Conservation (phyloP, 2,888 invertebrate genomes). For the Parnassius smintheus region DNA sequence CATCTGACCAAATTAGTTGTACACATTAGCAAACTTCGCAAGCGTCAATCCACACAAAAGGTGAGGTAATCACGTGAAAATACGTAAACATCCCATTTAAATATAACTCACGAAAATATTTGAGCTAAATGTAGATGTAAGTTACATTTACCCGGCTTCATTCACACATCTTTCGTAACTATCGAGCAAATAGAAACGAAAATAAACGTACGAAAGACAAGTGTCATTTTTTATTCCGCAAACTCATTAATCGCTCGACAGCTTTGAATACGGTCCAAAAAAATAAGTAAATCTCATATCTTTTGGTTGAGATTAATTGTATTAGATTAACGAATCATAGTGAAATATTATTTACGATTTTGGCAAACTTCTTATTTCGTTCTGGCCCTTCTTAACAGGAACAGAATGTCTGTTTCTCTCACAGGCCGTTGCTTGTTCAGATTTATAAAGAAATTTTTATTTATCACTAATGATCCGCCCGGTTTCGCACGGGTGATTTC, state of each 20-base stretch:
- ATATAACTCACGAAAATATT: conserved; percentile 36
- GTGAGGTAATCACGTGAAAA: conserved; percentile 57
- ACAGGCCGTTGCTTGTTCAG: too few relatives aligned
- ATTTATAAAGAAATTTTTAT: too few relatives aligned
- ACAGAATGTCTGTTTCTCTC: too few relatives aligned
- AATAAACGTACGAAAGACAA: conserved; percentile 30
- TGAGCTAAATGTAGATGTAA: conserved; percentile 33
- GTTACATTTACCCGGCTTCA: conserved; percentile 33
- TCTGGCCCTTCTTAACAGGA: too few relatives aligned
- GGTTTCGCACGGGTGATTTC: too few relatives aligned
- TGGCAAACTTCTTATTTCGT: not conserved
- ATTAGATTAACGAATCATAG: conserved; percentile 13
- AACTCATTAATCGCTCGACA: conserved; percentile 34
- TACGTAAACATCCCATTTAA: conserved; percentile 50
- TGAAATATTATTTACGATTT: not conserved
- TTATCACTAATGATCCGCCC: too few relatives aligned
- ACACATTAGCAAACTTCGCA: conserved; percentile 48
- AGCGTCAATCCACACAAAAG: conserved; percentile 49
- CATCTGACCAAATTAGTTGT: conserved; percentile 34
- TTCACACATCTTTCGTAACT: conserved; percentile 42
- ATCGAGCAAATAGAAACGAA: conserved; percentile 31
- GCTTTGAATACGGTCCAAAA: conserved; percentile 40
- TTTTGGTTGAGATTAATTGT: conserved; percentile 27
- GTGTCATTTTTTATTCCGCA: conserved; percentile 28
- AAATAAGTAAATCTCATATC: conserved; percentile 27